Evolutionary conservation across 2,113 vertebrate species (phyloP).

Genomic region (Spea bombifrons): DNA sequence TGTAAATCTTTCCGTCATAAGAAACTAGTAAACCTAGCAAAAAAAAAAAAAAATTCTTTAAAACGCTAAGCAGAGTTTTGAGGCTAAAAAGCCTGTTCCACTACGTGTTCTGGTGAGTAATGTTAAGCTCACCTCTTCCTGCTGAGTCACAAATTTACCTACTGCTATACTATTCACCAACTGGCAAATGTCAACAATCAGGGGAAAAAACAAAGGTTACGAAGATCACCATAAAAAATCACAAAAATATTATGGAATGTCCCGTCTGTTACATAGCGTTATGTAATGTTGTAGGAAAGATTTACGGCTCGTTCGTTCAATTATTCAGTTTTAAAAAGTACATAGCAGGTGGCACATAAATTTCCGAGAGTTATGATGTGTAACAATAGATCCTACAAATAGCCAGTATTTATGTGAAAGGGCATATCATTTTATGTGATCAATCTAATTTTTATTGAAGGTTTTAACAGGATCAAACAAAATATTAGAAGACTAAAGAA

Average conservation of each 20-base stretch:
- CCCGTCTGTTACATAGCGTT: neutral
- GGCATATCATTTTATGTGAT: too few relatives aligned
- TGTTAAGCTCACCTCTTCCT: slow-evolving; percentile 23
- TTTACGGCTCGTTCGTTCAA: too few relatives aligned
- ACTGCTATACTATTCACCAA: neutral
- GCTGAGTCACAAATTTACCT: neutral
- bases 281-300: neutral
- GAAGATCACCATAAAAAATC: slow-evolving; percentile 9
- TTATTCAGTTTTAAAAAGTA: too few relatives aligned
- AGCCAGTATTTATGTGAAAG: too few relatives aligned
- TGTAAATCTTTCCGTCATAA: slow-evolving; percentile 1
- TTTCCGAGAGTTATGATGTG: too few relatives aligned
- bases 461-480: too few relatives aligned
- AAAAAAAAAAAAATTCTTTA: slow-evolving; percentile 13
- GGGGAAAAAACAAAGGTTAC: slow-evolving; percentile 21
- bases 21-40: slow-evolving; percentile 18
- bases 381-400: neutral
- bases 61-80: slow-evolving; percentile 6
- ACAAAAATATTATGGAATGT: slow-evolving; percentile 2
- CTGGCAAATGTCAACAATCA: neutral
- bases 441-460: too few relatives aligned
- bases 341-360: too few relatives aligned
- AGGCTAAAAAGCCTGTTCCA: slow-evolving; percentile 31
- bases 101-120: slow-evolving; percentile 20
- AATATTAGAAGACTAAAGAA: too few relatives aligned